Evolutionary conservation across 2,113 vertebrate genomes (phyloP).

Genomic region (Trachemys scripta): DNA sequence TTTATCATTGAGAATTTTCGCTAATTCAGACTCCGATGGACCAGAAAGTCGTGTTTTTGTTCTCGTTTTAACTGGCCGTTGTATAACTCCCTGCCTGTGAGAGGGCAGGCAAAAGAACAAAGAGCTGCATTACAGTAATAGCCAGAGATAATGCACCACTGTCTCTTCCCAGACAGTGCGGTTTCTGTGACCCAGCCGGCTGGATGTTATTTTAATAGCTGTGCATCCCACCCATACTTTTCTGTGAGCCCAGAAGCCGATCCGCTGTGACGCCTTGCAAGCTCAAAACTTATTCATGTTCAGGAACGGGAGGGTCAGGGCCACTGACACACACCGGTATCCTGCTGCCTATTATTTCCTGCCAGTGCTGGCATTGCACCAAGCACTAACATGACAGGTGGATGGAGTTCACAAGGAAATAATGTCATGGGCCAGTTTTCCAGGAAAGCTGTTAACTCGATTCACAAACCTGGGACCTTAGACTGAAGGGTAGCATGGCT

Average conservation of each 20-base stretch:
- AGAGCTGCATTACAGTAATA: conserved; percentile 41
- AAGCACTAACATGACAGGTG: conserved; percentile 87
- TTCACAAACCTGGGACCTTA: conserved; percentile 67
- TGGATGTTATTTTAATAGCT: conserved; percentile 72
- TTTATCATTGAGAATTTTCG: not conserved
- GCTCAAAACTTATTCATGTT: conserved; percentile 80
- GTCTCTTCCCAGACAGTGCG: conserved; percentile 58
- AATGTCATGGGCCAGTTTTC: conserved; percentile 84
- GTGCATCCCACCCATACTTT: conserved; percentile 71
- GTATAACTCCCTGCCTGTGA: rapidly evolving
- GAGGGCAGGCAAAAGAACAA: conserved; percentile 57
- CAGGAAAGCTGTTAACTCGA: conserved; percentile 84
- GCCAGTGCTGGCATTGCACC: conserved; percentile 81
- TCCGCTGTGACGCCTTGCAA: conserved; percentile 66
- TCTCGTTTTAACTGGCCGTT: not conserved
- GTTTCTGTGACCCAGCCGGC: conserved; percentile 8
- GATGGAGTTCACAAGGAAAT: conserved; percentile 87
- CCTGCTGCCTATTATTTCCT: conserved; percentile 91
- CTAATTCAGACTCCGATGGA: not conserved
- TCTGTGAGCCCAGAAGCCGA: conserved; percentile 65
- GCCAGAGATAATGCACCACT: conserved; percentile 50
- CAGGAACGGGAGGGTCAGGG: conserved; percentile 89
- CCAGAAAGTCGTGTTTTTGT: not conserved
- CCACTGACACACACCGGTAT: conserved; percentile 87
- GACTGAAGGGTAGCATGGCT: conserved; percentile 66